A percentile compares a stretch with the other conserved stretches of the same genome.
phyloP scores from a whole-genome alignment of 2,888 invertebrate species.

The Epinotia demarniana region DNA sequence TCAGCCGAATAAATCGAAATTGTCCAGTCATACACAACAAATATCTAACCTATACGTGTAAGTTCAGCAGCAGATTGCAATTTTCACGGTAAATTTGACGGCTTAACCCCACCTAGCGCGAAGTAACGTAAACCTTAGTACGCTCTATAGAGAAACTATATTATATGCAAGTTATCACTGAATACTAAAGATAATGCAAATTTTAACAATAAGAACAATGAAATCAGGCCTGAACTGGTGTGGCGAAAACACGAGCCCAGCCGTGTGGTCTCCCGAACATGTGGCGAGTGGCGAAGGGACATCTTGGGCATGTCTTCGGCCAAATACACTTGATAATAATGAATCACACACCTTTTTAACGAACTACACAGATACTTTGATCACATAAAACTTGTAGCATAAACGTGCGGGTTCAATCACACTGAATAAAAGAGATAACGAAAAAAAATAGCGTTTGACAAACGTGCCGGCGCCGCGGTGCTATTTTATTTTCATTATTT shows the following conservation, averaged over 20 bases:
- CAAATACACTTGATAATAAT: conserved; percentile 60
- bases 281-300: conserved; percentile 72
- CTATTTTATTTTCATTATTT: conserved; percentile 69
- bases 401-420: conserved; percentile 62
- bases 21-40: conserved; percentile 47
- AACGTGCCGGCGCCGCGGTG: conserved; percentile 80
- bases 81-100: conserved; percentile 51
- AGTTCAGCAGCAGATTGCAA: conserved; percentile 37
- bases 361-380: conserved; percentile 57
- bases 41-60: conserved; percentile 46
- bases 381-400: conserved; percentile 54
- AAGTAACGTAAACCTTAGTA: conserved; percentile 57
- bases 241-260: conserved; percentile 56
- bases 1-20: conserved; percentile 44
- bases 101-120: conserved; percentile 78
- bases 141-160: conserved; percentile 33
- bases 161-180: conserved; percentile 34
- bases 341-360: conserved; percentile 60
- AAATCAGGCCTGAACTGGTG: conserved; percentile 58
- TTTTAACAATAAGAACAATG: conserved; percentile 49
- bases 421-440: conserved; percentile 61
- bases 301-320: conserved; percentile 72
- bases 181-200: conserved; percentile 46
- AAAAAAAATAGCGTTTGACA: conserved; percentile 77
- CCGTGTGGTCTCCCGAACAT: conserved; percentile 74